A percentile compares a stretch with the other conserved stretches of the same genome.
These are phyloP conservation scores for Saguinus imperator DNA, from an alignment of 2,113 vertebrate genomes.

Conservation along the genomic window DNA sequence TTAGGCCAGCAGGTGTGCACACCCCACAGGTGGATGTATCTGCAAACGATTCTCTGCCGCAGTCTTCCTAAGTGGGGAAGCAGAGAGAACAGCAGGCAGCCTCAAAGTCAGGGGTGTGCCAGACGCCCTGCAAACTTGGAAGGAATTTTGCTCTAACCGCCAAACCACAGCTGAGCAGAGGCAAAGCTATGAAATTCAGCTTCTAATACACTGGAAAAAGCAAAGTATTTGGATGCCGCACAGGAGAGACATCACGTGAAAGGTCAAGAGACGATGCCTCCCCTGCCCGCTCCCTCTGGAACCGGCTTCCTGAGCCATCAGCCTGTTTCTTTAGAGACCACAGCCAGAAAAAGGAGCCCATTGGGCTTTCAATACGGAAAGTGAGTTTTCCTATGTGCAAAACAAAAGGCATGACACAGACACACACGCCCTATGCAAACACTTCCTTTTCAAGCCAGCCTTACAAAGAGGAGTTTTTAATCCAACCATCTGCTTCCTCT, in stretches of 20 bases:
- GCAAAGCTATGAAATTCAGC: not conserved
- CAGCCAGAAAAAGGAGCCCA: not conserved
- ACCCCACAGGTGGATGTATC: fast-evolving
- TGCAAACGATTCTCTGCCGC: fast-evolving
- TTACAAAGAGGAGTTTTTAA: not conserved
- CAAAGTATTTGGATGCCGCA: not conserved
- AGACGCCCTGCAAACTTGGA: not conserved
- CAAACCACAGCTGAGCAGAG: not conserved
- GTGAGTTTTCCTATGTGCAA: constrained; percentile 25
- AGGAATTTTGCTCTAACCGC: not conserved
- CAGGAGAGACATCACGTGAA: not conserved
- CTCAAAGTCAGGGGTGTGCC: not conserved
- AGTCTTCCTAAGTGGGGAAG: not conserved
- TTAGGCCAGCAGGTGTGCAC: not conserved
- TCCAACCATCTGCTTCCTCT: constrained; percentile 46
- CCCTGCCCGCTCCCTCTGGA: not conserved
- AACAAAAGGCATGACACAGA: constrained; percentile 24
- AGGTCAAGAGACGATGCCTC: not conserved
- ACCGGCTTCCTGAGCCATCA: not conserved
- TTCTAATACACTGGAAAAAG: not conserved
- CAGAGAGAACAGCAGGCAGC: not conserved
- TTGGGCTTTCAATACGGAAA: not conserved
- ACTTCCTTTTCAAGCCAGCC: not conserved
- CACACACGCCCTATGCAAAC: not conserved
- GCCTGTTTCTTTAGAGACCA: not conserved